Evolutionary conservation across 2,113 vertebrate genomes (phyloP), one percentile per base, ranked within the genome.

Genomic region (Edolisoma coerulescens): DNA sequence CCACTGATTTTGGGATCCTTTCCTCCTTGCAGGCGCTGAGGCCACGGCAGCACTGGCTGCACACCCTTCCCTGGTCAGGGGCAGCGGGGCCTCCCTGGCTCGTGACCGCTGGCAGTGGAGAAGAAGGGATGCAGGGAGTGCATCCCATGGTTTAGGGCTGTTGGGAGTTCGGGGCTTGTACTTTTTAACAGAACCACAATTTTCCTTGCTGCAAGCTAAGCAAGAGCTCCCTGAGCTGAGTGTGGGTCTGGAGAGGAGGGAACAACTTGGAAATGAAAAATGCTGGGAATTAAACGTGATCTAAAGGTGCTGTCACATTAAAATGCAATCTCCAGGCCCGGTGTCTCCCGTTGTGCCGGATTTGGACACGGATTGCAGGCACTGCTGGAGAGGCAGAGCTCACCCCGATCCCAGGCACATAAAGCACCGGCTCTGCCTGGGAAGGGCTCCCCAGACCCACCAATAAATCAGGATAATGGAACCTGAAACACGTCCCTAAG

Each of bases 381-480:
- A n/a, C n/a, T 20, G 0, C 19, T 45, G 74, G 39, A 70, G 79
- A 74, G 61, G 44, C 47, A 84, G 32, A 4, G 19, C 84, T 89
- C 84, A 30, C 42, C 63, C 42, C 1, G 3, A 45, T 60, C 80
- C 73, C 69, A 23, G 69, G 64, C 64, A 67, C 89, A 87, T 90
- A 95, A 95, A 96, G 91, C 84, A 91, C 64, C 16, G 39, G 19
- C 47, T 90, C 56, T 3, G 4, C 39, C 4, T 11, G 35, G 77
- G 44, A 26, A 92, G 41, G 26, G 44, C 60, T 78, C 53, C 81
- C 84, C 52, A 41, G 65, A 33, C 39, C 79, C 75, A 52, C 11
- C 30, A 73, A 86, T 94, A 95, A 97, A 95, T 80, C 88, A 90
- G 45, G 88, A 84, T 86, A 95, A 95, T 69, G 53, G 57, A 53